Evolutionary conservation across 1,140 invertebrate species (phyloP).

Genomic region (Drosophila sp.): DNA sequence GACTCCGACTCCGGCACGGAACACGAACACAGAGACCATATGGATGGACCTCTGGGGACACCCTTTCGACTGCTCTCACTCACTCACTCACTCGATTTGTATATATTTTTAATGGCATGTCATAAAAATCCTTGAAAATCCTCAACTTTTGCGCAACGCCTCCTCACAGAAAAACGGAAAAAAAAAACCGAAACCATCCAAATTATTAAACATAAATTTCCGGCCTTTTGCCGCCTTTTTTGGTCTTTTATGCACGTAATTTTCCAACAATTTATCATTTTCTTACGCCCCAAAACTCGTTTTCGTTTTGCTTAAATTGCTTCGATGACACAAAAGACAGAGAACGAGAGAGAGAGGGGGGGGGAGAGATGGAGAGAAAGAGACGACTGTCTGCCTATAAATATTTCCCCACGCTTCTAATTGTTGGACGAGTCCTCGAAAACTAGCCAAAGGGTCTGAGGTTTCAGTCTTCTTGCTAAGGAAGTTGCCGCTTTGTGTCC

Average conservation of each 20-base stretch:
- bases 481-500: slow-evolving; percentile 44
- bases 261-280: slow-evolving; percentile 78
- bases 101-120: slow-evolving; percentile 52
- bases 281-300: background rate
- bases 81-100: background rate
- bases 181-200: slow-evolving; percentile 48
- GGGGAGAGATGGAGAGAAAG: slow-evolving; percentile 45
- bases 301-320: slow-evolving; percentile 49
- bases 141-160: slow-evolving; percentile 39
- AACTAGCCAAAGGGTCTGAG: slow-evolving; percentile 5
- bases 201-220: slow-evolving; percentile 80
- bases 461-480: slow-evolving; percentile 34
- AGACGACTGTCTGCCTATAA: slow-evolving; percentile 62
- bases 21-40: slow-evolving; percentile 10
- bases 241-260: slow-evolving; percentile 71
- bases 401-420: slow-evolving; percentile 69
- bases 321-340: slow-evolving; percentile 70
- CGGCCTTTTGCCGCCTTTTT: slow-evolving; percentile 36
- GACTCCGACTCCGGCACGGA: background rate
- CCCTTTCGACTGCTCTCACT: background rate
- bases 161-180: too few relatives aligned
- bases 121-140: slow-evolving; percentile 62
- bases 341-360: slow-evolving; percentile 18
- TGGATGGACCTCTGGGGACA: slow-evolving; percentile 9
- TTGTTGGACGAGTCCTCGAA: slow-evolving; percentile 61